A percentile compares a stretch with the other conserved stretches of the same genome.
Conservation (phyloP, 2,888 invertebrate species). For the Alviniconcha strummeri region DNA sequence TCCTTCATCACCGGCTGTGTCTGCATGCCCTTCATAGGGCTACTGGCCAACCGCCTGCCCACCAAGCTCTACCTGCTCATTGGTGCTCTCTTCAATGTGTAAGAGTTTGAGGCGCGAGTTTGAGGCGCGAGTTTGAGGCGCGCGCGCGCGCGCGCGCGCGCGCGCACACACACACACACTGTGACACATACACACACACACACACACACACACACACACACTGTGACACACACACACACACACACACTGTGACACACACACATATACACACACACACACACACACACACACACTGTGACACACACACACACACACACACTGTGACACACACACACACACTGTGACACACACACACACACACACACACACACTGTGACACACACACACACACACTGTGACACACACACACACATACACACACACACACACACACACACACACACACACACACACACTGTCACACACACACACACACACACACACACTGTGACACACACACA, state of each 20-base stretch:
- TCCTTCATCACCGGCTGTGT: neutral
- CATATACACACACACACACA: neutral
- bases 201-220: neutral
- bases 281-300: neutral
- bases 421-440: constrained; percentile 1
- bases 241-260: neutral
- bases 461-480: constrained; percentile 5
- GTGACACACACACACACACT: too few relatives aligned
- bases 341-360: too few relatives aligned
- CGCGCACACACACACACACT: constrained; percentile 1
- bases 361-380: neutral
- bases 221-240: neutral
- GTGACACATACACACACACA: neutral
- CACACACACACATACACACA: neutral
- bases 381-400: neutral
- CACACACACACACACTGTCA: neutral
- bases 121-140: neutral
- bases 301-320: neutral
- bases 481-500: neutral
- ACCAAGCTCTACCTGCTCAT: constrained; percentile 9
- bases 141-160: neutral
- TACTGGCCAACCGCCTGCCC: constrained; percentile 3
- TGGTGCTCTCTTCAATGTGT: neutral
- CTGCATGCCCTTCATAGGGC: neutral
- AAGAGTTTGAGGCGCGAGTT: neutral